These are phyloP conservation scores for Betta splendens DNA, from an alignment of 2,797 vertebrate genomes.

Conservation along the genomic window DNA sequence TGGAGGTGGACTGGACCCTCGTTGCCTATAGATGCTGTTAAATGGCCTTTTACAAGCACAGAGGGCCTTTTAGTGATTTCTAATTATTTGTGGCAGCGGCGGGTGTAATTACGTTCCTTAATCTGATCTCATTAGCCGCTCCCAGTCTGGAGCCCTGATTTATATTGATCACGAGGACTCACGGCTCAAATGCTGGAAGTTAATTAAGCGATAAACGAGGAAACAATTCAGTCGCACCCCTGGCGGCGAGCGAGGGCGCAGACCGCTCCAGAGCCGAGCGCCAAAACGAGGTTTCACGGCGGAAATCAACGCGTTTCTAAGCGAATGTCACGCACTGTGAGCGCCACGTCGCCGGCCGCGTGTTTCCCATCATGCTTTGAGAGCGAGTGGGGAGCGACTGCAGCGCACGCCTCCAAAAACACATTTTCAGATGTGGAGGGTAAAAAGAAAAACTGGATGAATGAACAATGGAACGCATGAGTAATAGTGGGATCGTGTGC, in stretches of 20 bases:
- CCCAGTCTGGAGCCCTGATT: slow-evolving; percentile 55
- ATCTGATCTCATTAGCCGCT: slow-evolving; percentile 71
- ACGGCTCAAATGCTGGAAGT: slow-evolving; percentile 44
- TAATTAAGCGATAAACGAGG: slow-evolving; percentile 73
- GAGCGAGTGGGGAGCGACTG: too few relatives aligned
- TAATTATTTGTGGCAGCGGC: slow-evolving; percentile 64
- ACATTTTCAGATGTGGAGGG: too few relatives aligned
- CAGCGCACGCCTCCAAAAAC: too few relatives aligned
- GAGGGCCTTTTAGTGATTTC: slow-evolving; percentile 64
- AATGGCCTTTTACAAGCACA: slow-evolving; percentile 73
- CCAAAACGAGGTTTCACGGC: too few relatives aligned
- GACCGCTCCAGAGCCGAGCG: slow-evolving; percentile 1
- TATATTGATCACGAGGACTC: slow-evolving; percentile 59
- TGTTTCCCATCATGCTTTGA: too few relatives aligned
- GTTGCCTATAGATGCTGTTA: slow-evolving; percentile 48
- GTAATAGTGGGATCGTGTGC: neutral
- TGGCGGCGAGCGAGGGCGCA: slow-evolving; percentile 7
- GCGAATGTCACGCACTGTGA: too few relatives aligned
- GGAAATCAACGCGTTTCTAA: too few relatives aligned
- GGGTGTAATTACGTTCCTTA: slow-evolving; percentile 64
- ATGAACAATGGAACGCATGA: neutral
- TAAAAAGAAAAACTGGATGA: too few relatives aligned
- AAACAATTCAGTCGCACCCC: slow-evolving; percentile 57
- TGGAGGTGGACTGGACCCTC: too few relatives aligned
- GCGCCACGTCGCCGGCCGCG: too few relatives aligned